Percentiles rank a stretch among this genome's conserved stretches.
Conservation (phyloP, 2,113 vertebrate species). For the Siniperca chuatsi region DNA sequence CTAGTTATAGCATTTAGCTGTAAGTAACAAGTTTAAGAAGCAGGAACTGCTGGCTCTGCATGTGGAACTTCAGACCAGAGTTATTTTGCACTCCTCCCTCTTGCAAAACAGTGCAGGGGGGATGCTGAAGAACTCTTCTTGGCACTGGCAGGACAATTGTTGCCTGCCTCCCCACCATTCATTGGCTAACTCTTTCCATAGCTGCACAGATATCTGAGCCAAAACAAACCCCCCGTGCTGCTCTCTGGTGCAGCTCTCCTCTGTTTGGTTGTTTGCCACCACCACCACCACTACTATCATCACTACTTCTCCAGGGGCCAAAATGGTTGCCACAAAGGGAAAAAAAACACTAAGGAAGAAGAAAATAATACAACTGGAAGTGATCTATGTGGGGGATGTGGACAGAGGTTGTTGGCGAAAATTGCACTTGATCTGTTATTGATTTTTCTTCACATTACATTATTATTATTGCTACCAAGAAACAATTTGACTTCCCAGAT, state of each 20-base stretch:
- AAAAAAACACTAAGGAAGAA: background rate
- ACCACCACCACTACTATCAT: slow-evolving; percentile 8
- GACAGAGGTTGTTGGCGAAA: background rate
- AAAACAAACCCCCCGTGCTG: slow-evolving; percentile 49
- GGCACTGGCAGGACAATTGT: slow-evolving; percentile 33
- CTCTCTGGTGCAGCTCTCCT: slow-evolving; percentile 26
- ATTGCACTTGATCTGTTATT: slow-evolving; percentile 14
- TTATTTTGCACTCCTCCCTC: slow-evolving; percentile 25
- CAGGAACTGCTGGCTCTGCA: slow-evolving; percentile 20
- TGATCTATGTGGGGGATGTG: slow-evolving; percentile 18
- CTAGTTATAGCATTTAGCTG: background rate
- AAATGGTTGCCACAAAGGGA: slow-evolving; percentile 27
- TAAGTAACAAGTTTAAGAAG: background rate
- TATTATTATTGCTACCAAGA: background rate
- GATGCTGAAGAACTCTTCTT: slow-evolving; percentile 37
- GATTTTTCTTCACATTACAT: slow-evolving; percentile 4
- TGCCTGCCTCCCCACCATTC: slow-evolving; percentile 39
- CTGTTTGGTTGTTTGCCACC: slow-evolving; percentile 41
- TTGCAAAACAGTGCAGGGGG: slow-evolving; percentile 48
- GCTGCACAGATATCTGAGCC: slow-evolving; percentile 38
- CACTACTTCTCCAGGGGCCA: slow-evolving; percentile 25
- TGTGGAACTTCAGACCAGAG: slow-evolving; percentile 34
- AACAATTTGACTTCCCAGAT: background rate
- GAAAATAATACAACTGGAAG: slow-evolving; percentile 17
- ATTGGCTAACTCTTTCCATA: slow-evolving; percentile 57